Evolutionary conservation across 2,797 vertebrate species (phyloP).

Genomic region (Austrolebias charrua): DNA sequence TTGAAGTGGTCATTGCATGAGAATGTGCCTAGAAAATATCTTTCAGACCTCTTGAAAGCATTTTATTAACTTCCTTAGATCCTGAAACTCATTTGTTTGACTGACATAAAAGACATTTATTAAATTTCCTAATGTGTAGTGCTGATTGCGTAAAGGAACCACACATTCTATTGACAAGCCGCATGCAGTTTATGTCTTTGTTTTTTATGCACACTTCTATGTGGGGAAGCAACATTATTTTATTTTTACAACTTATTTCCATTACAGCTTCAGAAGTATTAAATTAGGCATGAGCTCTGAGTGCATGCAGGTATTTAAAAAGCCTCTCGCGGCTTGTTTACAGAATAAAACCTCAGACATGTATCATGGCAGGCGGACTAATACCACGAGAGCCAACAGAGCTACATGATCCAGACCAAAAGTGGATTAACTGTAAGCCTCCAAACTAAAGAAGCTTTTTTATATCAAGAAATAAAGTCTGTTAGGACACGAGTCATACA

Average conservation of each 20-base stretch:
- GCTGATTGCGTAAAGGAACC: too few species aligned
- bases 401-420: conserved; percentile 15
- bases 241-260: conserved; percentile 2
- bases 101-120: too few species aligned
- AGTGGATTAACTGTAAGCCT: conserved; percentile 45
- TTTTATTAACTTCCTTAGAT: too few species aligned
- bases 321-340: conserved; percentile 9
- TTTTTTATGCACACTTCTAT: too few species aligned
- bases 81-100: too few species aligned
- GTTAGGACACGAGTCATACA: conserved; percentile 17
- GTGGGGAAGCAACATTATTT: too few species aligned
- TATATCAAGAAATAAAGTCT: conserved; percentile 33
- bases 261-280: conserved; percentile 3
- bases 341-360: conserved; percentile 5
- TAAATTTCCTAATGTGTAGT: too few species aligned
- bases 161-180: too few species aligned
- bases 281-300: conserved; percentile 16
- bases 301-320: conserved; percentile 9
- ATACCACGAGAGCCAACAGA: conserved; percentile 23
- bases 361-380: conserved; percentile 1
- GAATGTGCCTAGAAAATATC: too few species aligned
- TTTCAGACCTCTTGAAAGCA: too few species aligned
- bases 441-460: conserved; percentile 47
- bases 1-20: too few species aligned
- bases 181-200: too few species aligned